phyloP scores from a whole-genome alignment of 2,797 vertebrate genomes.

The Gadopsis marmoratus region DNA sequence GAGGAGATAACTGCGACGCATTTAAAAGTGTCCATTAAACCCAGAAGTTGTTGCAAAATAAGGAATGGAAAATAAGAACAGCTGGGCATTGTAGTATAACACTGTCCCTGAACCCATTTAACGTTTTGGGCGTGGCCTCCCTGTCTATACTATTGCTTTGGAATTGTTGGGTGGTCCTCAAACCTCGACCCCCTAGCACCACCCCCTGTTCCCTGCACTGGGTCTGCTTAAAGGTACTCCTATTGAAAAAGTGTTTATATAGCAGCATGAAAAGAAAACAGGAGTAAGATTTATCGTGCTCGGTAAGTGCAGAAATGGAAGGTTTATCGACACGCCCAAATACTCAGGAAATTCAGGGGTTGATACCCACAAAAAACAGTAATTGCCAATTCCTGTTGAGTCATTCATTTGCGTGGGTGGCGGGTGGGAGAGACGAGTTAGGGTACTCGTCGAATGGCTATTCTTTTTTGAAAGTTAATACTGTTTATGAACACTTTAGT shows the following conservation, averaged over 20 bases:
- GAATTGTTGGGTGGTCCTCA: slow-evolving; percentile 69
- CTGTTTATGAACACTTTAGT: slow-evolving; percentile 46
- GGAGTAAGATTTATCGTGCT: slow-evolving; percentile 45
- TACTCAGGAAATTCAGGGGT: slow-evolving; percentile 30
- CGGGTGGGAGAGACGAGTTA: slow-evolving; percentile 14
- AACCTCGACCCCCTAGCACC: slow-evolving; percentile 39
- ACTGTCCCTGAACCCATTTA: slow-evolving; percentile 55
- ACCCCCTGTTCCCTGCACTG: slow-evolving; percentile 36
- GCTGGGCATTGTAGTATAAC: slow-evolving; percentile 73
- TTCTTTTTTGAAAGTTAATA: slow-evolving; percentile 33
- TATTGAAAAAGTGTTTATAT: slow-evolving; percentile 60
- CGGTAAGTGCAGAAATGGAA: slow-evolving; percentile 48
- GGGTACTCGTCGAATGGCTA: neutral
- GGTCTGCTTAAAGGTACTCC: slow-evolving; percentile 27
- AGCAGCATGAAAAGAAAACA: slow-evolving; percentile 22
- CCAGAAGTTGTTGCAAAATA: slow-evolving; percentile 49
- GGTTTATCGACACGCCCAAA: slow-evolving; percentile 52
- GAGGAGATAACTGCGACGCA: slow-evolving; percentile 28
- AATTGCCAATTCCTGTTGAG: slow-evolving; percentile 40
- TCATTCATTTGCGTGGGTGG: slow-evolving; percentile 29
- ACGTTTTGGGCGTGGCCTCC: slow-evolving; percentile 57
- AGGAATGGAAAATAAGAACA: slow-evolving; percentile 60
- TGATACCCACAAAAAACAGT: slow-evolving; percentile 38
- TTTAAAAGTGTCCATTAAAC: slow-evolving; percentile 52
- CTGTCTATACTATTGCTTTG: slow-evolving; percentile 55